These are phyloP conservation scores for Gasteruption jaculator DNA, from an alignment of 2,888 invertebrate genomes.

Conservation along the genomic window DNA sequence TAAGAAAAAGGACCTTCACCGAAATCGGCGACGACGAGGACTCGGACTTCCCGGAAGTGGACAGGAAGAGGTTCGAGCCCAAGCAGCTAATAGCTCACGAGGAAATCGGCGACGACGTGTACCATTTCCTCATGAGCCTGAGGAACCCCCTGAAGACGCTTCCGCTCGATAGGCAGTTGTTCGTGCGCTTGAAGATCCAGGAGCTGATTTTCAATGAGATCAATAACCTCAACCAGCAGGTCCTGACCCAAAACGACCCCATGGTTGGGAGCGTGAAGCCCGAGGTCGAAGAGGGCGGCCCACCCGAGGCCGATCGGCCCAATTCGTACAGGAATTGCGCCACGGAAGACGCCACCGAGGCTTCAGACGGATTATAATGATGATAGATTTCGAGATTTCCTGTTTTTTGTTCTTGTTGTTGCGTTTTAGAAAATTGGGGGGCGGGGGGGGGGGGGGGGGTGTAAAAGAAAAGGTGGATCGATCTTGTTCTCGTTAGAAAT, in stretches of 20 bases:
- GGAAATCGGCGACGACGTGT: conserved; percentile 37
- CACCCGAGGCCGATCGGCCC: background rate
- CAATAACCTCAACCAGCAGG: conserved; percentile 31
- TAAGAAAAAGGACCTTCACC: conserved; percentile 30
- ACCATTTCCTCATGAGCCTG: conserved; percentile 39
- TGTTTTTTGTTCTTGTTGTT: background rate
- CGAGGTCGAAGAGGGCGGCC: conserved; percentile 1
- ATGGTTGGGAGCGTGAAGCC: conserved; percentile 26
- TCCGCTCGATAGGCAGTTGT: conserved; percentile 37
- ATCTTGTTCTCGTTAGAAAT: too few relatives aligned
- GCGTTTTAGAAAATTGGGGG: too few relatives aligned
- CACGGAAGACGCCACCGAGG: conserved; percentile 21
- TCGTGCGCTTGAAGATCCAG: conserved; percentile 36
- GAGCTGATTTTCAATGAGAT: conserved; percentile 38
- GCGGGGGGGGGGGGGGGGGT: too few relatives aligned
- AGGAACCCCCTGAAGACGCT: conserved; percentile 34
- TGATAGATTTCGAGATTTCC: conserved; percentile 8
- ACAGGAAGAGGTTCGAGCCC: conserved; percentile 32
- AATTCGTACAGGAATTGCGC: conserved; percentile 24
- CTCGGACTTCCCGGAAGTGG: conserved; percentile 29
- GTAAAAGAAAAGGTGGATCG: too few relatives aligned
- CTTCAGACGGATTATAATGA: too few relatives aligned
- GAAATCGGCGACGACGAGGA: conserved; percentile 29
- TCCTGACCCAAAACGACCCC: conserved; percentile 22
- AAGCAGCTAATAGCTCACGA: conserved; percentile 23